A percentile compares a stretch with the other conserved stretches of the same genome.
Conservation (phyloP, 1,140 invertebrate genomes). For the Drosophila ambigua region DNA sequence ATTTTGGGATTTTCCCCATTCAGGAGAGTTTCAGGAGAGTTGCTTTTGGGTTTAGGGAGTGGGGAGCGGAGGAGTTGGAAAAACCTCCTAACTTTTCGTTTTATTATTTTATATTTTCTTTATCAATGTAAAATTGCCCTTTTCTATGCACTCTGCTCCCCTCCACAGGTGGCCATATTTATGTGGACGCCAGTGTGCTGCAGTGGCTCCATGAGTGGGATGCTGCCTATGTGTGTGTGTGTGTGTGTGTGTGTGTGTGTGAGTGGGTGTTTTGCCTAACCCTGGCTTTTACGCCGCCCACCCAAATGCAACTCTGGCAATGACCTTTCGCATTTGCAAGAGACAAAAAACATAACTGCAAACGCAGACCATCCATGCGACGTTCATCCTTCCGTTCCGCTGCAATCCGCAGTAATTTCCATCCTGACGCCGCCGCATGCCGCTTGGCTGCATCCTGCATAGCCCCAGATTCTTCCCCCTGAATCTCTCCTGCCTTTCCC, state of each 20-base stretch:
- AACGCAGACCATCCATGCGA: not conserved
- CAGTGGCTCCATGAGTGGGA: too few relatives aligned
- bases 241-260: conserved; percentile 19
- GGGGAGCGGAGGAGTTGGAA: too few relatives aligned
- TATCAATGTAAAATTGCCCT: not conserved
- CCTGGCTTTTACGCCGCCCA: conserved; percentile 52
- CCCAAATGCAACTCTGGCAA: conserved; percentile 43
- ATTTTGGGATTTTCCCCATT: too few relatives aligned
- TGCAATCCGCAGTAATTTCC: too few relatives aligned
- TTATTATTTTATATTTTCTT: not conserved
- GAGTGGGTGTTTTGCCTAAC: conserved; percentile 55
- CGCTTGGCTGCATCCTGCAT: too few relatives aligned
- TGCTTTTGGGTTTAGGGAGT: too few relatives aligned
- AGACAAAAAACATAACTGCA: conserved; percentile 20
- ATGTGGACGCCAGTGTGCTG: conserved; percentile 16
- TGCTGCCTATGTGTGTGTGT: conserved; percentile 1
- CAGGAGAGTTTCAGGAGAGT: too few relatives aligned
- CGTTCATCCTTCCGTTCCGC: too few relatives aligned
- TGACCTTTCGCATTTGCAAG: conserved; percentile 71
- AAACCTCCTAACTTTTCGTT: not conserved
- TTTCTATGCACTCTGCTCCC: too few relatives aligned
- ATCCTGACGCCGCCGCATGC: too few relatives aligned
- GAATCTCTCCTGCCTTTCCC: conserved; percentile 1
- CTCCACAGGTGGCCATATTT: conserved; percentile 1
- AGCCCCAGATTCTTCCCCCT: too few relatives aligned